Evolutionary conservation across 2,797 vertebrate genomes (phyloP), one percentile per base, ranked within the genome.

Genomic region (Pipistrellus pipistrellus): DNA sequence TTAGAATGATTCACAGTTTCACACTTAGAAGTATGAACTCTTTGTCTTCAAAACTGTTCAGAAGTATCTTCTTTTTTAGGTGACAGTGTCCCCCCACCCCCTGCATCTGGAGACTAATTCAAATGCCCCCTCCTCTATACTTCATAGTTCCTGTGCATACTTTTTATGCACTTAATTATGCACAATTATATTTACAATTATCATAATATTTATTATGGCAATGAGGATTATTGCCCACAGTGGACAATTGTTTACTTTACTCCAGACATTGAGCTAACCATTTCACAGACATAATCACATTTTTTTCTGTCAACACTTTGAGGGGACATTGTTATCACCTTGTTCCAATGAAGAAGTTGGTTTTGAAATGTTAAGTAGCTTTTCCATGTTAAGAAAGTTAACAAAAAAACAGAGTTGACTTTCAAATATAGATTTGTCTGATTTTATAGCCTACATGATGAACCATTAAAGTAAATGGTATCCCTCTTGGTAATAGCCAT

Each of bases 341-440:
- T 81, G 93, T 91, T 92, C 59, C 84, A 27, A 80, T 38, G 46
- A 94, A 32, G 35, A 85, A 85, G 78, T 27, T 76, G 20, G 8
- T 90, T 96, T 90, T 75, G 10, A 83, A 27, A 87, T 76, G 57
- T 59, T 59, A 53, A 75, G 11, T 80, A 77, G 53, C 10, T 78
- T 93, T 92, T 71, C 14, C 41, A 32, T 38, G 32, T 18, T 69
- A 46, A 59, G 32, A 75, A 77, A 86, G 3, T 66, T 85, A 77
- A 88, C 12, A 68, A 46, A 57, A 57, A 78, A 91, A 21, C 20
- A 87, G 66, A 73, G 18, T 8, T 41, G 46, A 27, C 13, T 72
- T 91, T 94, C 35, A 77, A 64, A 84, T 88, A 71, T 64, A 69
- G 17, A 88, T 81, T 59, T 85, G 35, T 76, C 71, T 93, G 55